A percentile compares a stretch with the other conserved stretches of the same genome.
Evolutionary conservation across 2,888 invertebrate genomes (phyloP).

Genomic region (Clivina fossor): DNA sequence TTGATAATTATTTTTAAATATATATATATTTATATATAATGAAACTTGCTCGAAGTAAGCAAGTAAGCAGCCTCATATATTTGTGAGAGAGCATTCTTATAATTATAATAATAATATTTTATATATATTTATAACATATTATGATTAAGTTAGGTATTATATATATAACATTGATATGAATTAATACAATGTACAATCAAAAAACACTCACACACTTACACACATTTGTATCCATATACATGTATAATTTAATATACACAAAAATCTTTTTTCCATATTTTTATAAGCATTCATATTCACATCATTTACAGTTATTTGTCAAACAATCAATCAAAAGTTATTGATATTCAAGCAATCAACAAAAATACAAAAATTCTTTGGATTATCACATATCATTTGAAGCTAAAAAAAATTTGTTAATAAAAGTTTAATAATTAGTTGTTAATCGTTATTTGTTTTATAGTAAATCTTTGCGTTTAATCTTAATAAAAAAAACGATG

Average conservation of each 20-base stretch:
- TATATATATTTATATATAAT: too few species aligned
- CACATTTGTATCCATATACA: constrained; percentile 9
- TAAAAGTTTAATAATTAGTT: too few species aligned
- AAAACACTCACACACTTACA: constrained; percentile 16
- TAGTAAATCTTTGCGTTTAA: too few species aligned
- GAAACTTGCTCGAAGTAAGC: constrained; percentile 6
- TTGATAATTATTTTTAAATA: constrained; percentile 18
- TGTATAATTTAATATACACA: too few species aligned
- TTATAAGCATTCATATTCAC: constrained; percentile 31
- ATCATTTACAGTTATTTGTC: constrained; percentile 23
- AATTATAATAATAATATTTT: neutral
- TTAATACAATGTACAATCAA: constrained; percentile 30
- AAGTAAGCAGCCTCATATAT: constrained; percentile 20
- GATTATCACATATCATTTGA: too few species aligned
- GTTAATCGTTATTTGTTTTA: too few species aligned
- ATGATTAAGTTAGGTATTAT: neutral
- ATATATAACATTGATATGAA: constrained; percentile 22
- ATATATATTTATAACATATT: constrained; percentile 11
- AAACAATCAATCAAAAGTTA: constrained; percentile 6
- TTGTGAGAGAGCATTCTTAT: constrained; percentile 3
- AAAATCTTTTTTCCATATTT: constrained; percentile 3
- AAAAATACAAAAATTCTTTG: too few species aligned
- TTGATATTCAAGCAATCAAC: too few species aligned
- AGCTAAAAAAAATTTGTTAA: too few species aligned
- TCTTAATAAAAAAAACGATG: too few species aligned